Base-by-base conservation (phyloP, 2,113 vertebrate genomes). In the Hystrix brachyura region DNA sequence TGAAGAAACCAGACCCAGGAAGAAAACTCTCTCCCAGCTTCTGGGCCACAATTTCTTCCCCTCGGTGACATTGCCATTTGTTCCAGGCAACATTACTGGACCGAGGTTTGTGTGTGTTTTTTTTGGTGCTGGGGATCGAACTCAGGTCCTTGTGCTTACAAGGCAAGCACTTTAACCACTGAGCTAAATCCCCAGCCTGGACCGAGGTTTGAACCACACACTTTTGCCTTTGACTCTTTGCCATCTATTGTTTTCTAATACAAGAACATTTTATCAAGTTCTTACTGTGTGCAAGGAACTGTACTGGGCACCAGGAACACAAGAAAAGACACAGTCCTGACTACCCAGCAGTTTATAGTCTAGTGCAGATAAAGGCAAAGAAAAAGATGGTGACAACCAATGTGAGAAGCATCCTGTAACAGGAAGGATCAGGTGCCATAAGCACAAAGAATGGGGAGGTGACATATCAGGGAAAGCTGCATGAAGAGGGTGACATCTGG, bases 381-480 rank as follows among this genome's bases (percentile, higher is more conserved):
- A 65, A 88, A 90, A 93, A 38, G 25, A 74, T 71, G n/a, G 32
- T 59, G 59, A 78, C 55, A 46, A 93, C 18, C 34, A 34, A 21
- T 18, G 19, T n/a, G 12, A 72, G 57, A 60, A 72, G 51, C 0
- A 3, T 48, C 43, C 43, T 85, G 7, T 46, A 14, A 48, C 74
- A 84, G 62, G 48, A 72, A 60, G 8, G 27, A 19, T 5, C 53
- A 23, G 55, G 29, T 87, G 13, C 48, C n/a, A 18, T 83, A 62
- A 23, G 23, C 72, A 74, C 18, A 32, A 43, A 88, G 59, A 60
- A 48, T 51, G 55, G 32, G n/a, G 65, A 43, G n/a, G 46, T 48
- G 38, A 92, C 87, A 10, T 38, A 78, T 86, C 85, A 96, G 46
- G 84, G 38, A 86, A 87, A 84, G 21, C 72, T 91, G 92, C 72